These are phyloP conservation scores for Diadegma fenestrale DNA, from an alignment of 2,888 invertebrate species.

Conservation along the genomic window DNA sequence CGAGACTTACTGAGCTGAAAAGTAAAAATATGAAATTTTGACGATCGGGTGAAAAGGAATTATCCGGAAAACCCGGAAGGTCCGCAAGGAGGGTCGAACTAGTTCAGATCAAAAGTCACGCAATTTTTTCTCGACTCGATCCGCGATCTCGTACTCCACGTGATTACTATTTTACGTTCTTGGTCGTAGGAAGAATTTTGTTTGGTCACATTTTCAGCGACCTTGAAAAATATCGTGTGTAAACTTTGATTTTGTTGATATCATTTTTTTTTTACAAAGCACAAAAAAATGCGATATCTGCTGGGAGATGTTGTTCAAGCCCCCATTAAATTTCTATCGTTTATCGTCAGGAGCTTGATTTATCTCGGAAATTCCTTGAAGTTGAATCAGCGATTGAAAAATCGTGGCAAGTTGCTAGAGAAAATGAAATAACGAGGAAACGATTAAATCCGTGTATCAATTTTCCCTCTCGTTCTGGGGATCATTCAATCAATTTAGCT, in stretches of 20 bases:
- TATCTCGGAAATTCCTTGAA: background rate
- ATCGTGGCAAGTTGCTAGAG: background rate
- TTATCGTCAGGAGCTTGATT: conserved; percentile 32
- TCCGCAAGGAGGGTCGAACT: conserved; percentile 22
- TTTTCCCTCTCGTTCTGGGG: background rate
- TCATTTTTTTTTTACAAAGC: conserved; percentile 3
- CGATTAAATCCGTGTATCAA: background rate
- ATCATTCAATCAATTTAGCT: background rate
- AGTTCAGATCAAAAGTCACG: conserved; percentile 35
- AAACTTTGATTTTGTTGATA: background rate
- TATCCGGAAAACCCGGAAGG: too few relatives aligned
- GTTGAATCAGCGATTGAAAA: background rate
- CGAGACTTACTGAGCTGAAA: conserved; percentile 40
- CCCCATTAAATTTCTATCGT: conserved; percentile 20
- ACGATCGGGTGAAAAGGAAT: background rate
- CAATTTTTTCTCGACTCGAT: conserved; percentile 23
- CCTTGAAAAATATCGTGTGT: background rate
- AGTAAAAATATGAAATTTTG: conserved; percentile 3
- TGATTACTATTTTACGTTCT: background rate
- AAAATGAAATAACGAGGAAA: background rate
- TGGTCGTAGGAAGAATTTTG: background rate
- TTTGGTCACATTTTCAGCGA: conserved; percentile 8
- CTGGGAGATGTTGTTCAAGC: conserved; percentile 40
- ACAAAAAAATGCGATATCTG: conserved; percentile 35
- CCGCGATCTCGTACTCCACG: conserved; percentile 17